A percentile compares a stretch with the other conserved stretches of the same genome.
Evolutionary conservation across 2,888 invertebrate genomes (phyloP).

Genomic region (Galerucella pusilla): DNA sequence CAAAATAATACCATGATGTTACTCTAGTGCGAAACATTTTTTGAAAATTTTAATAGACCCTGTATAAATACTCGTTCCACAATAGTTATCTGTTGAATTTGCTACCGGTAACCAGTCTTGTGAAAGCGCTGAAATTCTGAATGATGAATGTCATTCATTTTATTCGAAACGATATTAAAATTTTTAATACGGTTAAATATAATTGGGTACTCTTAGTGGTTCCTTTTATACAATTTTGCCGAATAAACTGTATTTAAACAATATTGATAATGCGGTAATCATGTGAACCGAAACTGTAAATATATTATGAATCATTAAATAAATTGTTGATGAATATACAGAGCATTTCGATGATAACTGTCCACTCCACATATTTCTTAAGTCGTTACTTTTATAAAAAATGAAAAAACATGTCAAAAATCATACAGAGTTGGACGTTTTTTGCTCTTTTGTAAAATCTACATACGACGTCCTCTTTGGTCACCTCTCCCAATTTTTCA

Average conservation of each 20-base stretch:
- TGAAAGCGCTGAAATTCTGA: conserved; percentile 25
- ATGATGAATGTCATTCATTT: conserved; percentile 16
- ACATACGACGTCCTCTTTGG: no score
- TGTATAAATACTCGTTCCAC: neutral
- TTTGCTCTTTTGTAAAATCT: no score
- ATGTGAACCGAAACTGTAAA: neutral
- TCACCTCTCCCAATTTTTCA: no score
- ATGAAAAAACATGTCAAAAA: no score
- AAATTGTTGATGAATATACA: no score
- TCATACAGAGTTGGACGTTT: no score
- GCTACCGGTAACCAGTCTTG: conserved; percentile 20
- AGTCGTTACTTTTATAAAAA: no score
- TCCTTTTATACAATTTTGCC: conserved; percentile 7
- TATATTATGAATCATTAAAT: no score
- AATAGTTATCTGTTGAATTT: conserved; percentile 8
- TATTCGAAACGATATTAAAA: conserved; percentile 24
- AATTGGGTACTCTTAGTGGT: conserved; percentile 25
- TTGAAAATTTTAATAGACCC: neutral
- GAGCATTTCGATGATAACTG: no score
- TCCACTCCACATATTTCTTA: no score
- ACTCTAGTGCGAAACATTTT: no score
- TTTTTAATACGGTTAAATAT: conserved; percentile 29
- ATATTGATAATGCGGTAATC: neutral
- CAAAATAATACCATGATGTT: no score
- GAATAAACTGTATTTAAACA: conserved; percentile 16